Percentiles rank a stretch among this genome's conserved stretches.
These are phyloP conservation scores for Cardinalis cardinalis DNA, from an alignment of 2,113 vertebrate genomes.

Conservation along the genomic window DNA sequence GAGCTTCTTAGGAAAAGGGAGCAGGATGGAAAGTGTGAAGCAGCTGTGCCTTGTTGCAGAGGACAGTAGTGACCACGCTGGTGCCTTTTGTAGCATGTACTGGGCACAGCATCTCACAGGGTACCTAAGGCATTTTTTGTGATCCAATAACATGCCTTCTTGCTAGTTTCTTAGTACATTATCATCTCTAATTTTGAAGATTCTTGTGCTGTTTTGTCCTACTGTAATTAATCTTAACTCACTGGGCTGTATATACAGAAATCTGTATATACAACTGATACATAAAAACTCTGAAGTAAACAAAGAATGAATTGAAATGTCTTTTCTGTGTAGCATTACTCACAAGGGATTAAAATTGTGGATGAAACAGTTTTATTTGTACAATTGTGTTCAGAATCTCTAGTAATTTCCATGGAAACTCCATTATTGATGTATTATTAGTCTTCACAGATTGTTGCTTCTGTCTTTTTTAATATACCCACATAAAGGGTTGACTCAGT, in stretches of 20 bases:
- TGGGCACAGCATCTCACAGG: background rate
- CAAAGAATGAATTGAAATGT: background rate
- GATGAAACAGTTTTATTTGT: slow-evolving; percentile 28
- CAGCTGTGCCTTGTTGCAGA: background rate
- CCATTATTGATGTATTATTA: slow-evolving; percentile 19
- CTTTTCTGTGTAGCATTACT: background rate
- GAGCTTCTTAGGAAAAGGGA: background rate
- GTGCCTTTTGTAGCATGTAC: fast-evolving
- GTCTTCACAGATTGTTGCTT: background rate
- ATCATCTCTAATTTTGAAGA: background rate
- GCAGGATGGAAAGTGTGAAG: background rate
- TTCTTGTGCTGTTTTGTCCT: background rate
- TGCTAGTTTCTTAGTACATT: background rate
- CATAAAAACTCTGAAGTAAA: background rate
- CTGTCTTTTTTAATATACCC: background rate
- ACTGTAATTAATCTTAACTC: background rate
- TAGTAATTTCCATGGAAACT: background rate
- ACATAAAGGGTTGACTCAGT: background rate
- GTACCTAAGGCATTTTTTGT: background rate
- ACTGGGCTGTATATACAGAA: background rate
- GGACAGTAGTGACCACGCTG: background rate
- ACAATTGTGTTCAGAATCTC: background rate
- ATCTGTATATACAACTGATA: background rate
- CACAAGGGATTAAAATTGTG: background rate
- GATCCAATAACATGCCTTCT: background rate